Conservation (phyloP, 1,140 invertebrate species). For the Eufriesea mexicana region DNA sequence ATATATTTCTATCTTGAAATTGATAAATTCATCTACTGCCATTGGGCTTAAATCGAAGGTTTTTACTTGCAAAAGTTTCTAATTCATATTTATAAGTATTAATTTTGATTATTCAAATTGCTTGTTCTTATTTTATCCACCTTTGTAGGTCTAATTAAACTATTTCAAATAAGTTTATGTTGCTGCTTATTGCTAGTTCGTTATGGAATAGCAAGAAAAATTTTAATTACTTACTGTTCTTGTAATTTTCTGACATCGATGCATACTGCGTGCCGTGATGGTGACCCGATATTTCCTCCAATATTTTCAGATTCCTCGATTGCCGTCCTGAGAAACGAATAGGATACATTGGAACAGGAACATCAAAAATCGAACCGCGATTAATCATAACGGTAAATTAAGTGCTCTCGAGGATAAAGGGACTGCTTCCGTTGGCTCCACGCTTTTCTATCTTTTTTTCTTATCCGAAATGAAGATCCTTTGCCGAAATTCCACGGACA, state of each 20-base stretch:
- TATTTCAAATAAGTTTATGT: no score
- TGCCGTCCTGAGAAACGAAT: constrained; percentile 69
- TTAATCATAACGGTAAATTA: constrained; percentile 47
- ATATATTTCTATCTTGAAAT: no score
- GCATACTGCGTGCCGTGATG: constrained; percentile 67
- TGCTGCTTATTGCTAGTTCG: no score
- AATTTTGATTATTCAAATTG: no score
- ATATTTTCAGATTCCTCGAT: constrained; percentile 72
- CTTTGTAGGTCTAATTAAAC: no score
- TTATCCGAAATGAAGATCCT: background rate
- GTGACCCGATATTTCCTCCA: constrained; percentile 69
- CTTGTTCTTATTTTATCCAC: no score
- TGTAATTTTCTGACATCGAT: constrained; percentile 59
- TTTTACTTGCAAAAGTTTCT: no score
- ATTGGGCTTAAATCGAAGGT: no score
- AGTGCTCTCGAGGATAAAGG: constrained; percentile 25
- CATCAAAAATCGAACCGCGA: constrained; percentile 19
- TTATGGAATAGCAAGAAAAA: no score
- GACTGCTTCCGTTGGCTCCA: background rate
- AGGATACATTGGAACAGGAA: background rate
- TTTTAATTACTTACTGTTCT: constrained; percentile 65
- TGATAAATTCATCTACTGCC: no score
- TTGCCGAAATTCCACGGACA: background rate
- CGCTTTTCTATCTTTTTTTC: background rate
- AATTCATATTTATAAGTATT: no score